These are phyloP conservation scores for Hippoglossus hippoglossus DNA, from an alignment of 2,797 vertebrate genomes.

Conservation along the genomic window DNA sequence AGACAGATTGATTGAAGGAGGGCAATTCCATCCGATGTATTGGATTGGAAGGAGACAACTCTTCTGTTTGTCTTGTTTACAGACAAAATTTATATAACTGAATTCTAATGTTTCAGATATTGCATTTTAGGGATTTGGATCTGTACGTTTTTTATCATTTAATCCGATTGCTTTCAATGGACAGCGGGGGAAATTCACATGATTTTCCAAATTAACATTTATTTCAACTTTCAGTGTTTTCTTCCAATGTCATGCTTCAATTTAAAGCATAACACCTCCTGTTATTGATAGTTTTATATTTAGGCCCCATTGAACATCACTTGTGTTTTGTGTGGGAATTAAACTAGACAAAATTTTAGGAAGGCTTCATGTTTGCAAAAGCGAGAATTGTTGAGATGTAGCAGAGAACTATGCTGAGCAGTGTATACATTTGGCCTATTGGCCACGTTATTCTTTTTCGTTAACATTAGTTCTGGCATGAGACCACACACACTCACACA, in stretches of 20 bases:
- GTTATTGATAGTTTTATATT: neutral
- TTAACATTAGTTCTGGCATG: slow-evolving; percentile 82
- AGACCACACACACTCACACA: slow-evolving; percentile 74
- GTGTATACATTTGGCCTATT: slow-evolving; percentile 12
- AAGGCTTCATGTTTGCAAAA: neutral
- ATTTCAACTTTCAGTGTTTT: neutral
- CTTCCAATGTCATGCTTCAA: neutral
- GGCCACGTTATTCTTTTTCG: slow-evolving; percentile 18
- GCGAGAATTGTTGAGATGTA: slow-evolving; percentile 4
- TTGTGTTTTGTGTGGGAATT: neutral
- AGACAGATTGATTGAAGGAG: no score
- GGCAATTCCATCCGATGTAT: no score
- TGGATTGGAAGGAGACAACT: neutral
- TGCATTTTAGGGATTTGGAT: neutral
- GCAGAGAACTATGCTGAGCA: neutral
- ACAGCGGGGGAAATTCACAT: neutral
- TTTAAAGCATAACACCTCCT: neutral
- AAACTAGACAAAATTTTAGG: neutral
- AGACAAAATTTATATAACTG: neutral
- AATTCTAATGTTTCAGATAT: no score
- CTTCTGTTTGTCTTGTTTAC: neutral
- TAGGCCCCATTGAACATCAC: neutral
- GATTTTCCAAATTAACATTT: neutral
- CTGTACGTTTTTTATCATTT: neutral
- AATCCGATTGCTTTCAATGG: neutral